Evolutionary conservation across 2,888 invertebrate species (phyloP).

Genomic region (Cerastoderma edule): DNA sequence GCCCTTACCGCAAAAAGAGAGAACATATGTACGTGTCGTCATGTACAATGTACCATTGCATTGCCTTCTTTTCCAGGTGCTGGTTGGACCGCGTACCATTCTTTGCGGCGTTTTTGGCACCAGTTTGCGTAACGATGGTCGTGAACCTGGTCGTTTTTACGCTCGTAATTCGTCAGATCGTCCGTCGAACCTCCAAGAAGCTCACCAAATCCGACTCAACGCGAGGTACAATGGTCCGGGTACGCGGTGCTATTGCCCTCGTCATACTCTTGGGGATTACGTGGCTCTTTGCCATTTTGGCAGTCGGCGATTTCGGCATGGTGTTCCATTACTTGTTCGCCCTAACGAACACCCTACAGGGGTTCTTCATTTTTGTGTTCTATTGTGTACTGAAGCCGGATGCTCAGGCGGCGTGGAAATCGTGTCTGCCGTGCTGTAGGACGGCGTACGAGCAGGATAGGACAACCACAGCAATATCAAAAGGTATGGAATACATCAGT

Average conservation of each 20-base stretch:
- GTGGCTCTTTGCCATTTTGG: constrained; percentile 81
- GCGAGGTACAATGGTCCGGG: constrained; percentile 59
- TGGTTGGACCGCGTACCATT: constrained; percentile 77
- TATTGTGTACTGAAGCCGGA: constrained; percentile 79
- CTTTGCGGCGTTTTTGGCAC: constrained; percentile 79
- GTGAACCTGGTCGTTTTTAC: constrained; percentile 84
- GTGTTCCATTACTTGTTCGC: constrained; percentile 81
- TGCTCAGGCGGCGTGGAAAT: constrained; percentile 69
- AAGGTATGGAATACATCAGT: no score
- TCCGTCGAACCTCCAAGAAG: constrained; percentile 60
- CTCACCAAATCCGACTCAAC: constrained; percentile 70
- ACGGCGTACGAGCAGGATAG: constrained; percentile 35
- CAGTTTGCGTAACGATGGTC: constrained; percentile 83
- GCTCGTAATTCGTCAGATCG: constrained; percentile 79
- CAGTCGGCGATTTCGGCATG: constrained; percentile 69
- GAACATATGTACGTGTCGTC: no score
- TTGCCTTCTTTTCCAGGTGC: constrained; percentile 70
- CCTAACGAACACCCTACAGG: constrained; percentile 81
- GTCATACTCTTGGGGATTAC: constrained; percentile 79
- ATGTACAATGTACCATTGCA: no score
- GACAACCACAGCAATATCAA: background rate
- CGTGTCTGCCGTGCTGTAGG: constrained; percentile 44
- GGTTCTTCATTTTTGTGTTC: constrained; percentile 81
- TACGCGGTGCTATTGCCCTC: constrained; percentile 76
- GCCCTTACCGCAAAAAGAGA: no score